These are phyloP conservation scores for Rhegmatorhina hoffmannsi DNA, from an alignment of 2,113 vertebrate genomes.

Conservation along the genomic window DNA sequence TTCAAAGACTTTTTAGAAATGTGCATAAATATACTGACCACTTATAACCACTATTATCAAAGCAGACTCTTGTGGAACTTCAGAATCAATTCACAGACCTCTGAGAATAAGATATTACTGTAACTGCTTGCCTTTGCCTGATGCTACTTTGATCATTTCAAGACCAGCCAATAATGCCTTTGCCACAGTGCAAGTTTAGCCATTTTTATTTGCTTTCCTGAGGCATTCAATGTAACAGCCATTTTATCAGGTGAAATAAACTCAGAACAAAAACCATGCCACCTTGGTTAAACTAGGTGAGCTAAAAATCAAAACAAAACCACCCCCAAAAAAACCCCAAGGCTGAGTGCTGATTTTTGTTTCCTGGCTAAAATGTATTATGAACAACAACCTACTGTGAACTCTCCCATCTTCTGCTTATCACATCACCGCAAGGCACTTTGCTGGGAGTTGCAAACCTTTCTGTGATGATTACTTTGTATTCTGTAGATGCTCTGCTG, in stretches of 20 bases:
- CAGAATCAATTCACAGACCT: not conserved
- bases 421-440: not conserved
- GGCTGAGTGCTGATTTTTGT: not conserved
- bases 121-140: not conserved
- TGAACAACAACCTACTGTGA: not conserved
- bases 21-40: not conserved
- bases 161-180: not conserved
- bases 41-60: not conserved
- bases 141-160: not conserved
- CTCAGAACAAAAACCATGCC: not conserved
- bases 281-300: not conserved
- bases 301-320: not conserved
- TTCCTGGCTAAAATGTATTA: not conserved
- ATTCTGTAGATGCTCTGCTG: not conserved
- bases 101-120: not conserved
- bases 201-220: not conserved
- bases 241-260: not conserved
- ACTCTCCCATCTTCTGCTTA: not conserved
- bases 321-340: rapidly evolving
- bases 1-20: not conserved
- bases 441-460: not conserved
- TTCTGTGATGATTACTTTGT: not conserved
- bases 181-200: not conserved
- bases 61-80: not conserved
- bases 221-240: not conserved